Evolutionary conservation across 2,797 vertebrate species (phyloP).

Genomic region (Pteropus rufus): DNA sequence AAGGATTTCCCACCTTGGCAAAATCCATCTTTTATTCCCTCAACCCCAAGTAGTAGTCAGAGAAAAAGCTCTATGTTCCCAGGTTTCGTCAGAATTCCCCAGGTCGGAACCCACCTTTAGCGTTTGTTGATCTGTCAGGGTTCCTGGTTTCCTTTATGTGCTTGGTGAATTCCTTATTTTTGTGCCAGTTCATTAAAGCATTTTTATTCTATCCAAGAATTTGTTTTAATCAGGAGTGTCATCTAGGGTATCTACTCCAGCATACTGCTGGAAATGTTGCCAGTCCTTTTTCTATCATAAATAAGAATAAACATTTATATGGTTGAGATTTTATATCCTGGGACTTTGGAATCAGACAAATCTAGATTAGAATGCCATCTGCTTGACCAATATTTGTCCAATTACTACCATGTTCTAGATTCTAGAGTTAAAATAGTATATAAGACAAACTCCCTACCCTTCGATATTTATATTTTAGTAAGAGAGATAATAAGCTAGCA

Average conservation of each 20-base stretch:
- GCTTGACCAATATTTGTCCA: background rate
- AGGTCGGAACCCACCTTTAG: background rate
- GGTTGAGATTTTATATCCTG: conserved; percentile 17
- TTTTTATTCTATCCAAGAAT: conserved; percentile 16
- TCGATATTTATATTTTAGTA: conserved; percentile 20
- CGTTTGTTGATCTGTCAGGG: background rate
- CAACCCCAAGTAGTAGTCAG: background rate
- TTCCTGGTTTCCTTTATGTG: background rate
- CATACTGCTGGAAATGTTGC: background rate
- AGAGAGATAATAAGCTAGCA: background rate
- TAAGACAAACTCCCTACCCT: background rate
- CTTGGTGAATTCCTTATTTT: background rate
- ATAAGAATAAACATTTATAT: conserved; percentile 41
- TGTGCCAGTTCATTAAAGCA: background rate
- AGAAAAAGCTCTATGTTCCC: background rate
- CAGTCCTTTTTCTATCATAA: background rate
- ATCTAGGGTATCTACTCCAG: background rate
- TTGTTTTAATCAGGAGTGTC: background rate
- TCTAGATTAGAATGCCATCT: background rate
- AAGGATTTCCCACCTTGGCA: background rate
- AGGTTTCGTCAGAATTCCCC: background rate
- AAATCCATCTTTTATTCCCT: background rate
- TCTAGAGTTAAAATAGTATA: background rate
- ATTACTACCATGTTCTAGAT: background rate
- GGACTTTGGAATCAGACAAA: conserved; percentile 12